Percentiles rank a stretch among this genome's conserved stretches.
phyloP scores from a whole-genome alignment of 2,113 vertebrate species.

The Hippocampus mohnikei region DNA sequence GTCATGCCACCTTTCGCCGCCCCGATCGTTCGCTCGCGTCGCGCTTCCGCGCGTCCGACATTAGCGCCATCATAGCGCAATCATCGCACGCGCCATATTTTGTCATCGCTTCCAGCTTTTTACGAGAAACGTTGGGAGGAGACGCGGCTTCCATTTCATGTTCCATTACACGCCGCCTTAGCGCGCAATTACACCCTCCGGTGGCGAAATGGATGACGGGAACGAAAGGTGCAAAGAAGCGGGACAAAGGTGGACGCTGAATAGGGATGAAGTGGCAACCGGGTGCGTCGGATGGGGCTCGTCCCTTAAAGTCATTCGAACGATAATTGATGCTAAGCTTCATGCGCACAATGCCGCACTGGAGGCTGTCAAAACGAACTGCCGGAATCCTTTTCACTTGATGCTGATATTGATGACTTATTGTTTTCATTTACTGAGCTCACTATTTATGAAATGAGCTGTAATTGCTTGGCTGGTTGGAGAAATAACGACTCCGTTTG shows the following conservation, averaged over 20 bases:
- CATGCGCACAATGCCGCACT: background rate
- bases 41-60: background rate
- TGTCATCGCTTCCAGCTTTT: slow-evolving; percentile 31
- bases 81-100: slow-evolving; percentile 20
- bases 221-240: slow-evolving; percentile 25
- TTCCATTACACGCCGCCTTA: slow-evolving; percentile 41
- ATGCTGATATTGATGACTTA: background rate
- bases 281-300: background rate
- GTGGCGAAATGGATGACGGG: slow-evolving; percentile 39
- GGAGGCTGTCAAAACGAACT: background rate
- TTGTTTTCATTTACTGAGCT: background rate
- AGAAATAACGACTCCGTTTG: background rate
- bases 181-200: slow-evolving; percentile 27
- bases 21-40: background rate
- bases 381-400: background rate
- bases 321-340: background rate
- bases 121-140: slow-evolving; percentile 33
- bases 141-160: slow-evolving; percentile 48
- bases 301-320: background rate
- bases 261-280: background rate
- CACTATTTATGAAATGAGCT: background rate
- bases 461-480: background rate
- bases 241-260: background rate
- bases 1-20: background rate
- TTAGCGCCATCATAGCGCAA: background rate